phyloP scores from a whole-genome alignment of 2,888 invertebrate genomes.

The Volucella zonaria region DNA sequence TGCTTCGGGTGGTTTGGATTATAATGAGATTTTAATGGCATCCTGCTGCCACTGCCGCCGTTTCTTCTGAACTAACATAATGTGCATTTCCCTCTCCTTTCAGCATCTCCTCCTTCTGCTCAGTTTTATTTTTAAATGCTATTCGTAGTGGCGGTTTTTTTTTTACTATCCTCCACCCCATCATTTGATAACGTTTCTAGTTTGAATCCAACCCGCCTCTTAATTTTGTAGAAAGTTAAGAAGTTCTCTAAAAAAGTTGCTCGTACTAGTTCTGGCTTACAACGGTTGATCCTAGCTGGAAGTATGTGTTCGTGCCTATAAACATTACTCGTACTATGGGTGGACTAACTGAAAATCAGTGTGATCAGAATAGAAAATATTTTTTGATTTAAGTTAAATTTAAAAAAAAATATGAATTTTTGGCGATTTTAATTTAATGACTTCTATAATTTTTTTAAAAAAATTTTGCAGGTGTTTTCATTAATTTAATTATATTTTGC shows the following conservation, averaged over 20 bases:
- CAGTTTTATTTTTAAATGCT: slow-evolving; percentile 60
- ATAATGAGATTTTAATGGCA: slow-evolving; percentile 77
- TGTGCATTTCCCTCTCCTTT: slow-evolving; percentile 48
- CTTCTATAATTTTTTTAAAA: no score
- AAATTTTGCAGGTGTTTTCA: no score
- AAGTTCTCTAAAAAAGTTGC: slow-evolving; percentile 41
- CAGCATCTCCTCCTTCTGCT: slow-evolving; percentile 34
- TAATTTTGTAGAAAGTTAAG: slow-evolving; percentile 47
- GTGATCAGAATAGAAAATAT: slow-evolving; percentile 19
- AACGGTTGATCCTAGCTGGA: slow-evolving; percentile 8
- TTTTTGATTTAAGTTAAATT: no score
- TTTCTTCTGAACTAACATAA: slow-evolving; percentile 54
- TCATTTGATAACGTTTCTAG: slow-evolving; percentile 13
- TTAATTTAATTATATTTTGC: no score
- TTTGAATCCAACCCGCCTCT: neutral
- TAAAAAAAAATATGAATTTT: no score
- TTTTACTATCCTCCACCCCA: neutral
- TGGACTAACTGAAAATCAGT: slow-evolving; percentile 5
- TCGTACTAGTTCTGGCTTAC: neutral
- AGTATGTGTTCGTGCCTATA: neutral
- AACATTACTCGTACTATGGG: neutral
- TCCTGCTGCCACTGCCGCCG: slow-evolving; percentile 58
- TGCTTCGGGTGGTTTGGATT: slow-evolving; percentile 27
- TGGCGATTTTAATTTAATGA: no score
- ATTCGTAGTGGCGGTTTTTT: slow-evolving; percentile 39